These are phyloP conservation scores for Serilophus lunatus DNA, from an alignment of 2,113 vertebrate genomes.

Conservation along the genomic window DNA sequence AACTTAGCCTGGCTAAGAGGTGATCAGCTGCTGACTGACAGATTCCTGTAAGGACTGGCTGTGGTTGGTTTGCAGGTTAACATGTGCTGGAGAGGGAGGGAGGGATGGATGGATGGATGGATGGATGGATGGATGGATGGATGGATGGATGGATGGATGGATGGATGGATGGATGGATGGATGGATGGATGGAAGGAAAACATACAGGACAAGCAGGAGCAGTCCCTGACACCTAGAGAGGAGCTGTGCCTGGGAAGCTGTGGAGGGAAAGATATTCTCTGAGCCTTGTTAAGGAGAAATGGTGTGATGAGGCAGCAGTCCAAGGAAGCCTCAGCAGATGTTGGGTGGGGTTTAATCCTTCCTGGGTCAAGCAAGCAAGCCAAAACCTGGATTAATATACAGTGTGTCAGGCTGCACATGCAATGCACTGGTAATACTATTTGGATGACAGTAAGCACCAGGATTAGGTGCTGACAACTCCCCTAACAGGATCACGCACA, in stretches of 20 bases:
- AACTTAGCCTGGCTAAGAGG: not conserved
- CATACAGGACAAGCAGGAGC: not conserved
- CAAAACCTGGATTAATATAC: slow-evolving; percentile 7
- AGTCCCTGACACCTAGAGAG: not conserved
- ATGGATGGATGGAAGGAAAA: not conserved
- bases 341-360: slow-evolving; percentile 8
- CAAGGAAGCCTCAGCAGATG: slow-evolving; percentile 15
- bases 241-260: not conserved
- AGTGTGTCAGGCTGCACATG: not conserved
- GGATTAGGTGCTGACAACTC: slow-evolving; percentile 44
- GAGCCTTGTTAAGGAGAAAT: not conserved
- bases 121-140: not conserved
- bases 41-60: not conserved
- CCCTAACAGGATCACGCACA: not conserved
- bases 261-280: not conserved
- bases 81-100: not conserved
- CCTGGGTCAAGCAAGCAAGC: not conserved
- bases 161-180: not conserved
- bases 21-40: not conserved
- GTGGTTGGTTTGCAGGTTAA: not conserved
- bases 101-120: not conserved
- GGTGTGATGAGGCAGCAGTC: not conserved
- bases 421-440: not conserved
- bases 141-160: not conserved
- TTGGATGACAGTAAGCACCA: not conserved